Conservation (phyloP, 2,888 invertebrate genomes). For the Microctonus hyperodae region DNA sequence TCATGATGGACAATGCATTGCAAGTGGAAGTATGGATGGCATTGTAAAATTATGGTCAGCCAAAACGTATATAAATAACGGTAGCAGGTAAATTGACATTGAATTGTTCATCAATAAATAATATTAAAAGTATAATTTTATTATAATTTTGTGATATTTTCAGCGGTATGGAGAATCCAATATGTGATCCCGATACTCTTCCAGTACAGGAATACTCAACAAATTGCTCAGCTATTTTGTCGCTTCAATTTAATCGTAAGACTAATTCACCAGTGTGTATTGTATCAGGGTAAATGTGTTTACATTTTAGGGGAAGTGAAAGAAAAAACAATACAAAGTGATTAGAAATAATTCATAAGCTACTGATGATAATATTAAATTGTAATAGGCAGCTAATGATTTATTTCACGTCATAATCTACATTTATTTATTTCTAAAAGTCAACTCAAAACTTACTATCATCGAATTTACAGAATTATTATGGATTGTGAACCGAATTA, state of each 20-base stretch:
- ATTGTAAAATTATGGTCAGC: conserved; percentile 58
- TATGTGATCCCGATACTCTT: conserved; percentile 41
- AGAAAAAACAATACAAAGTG: neutral
- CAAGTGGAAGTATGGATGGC: conserved; percentile 59
- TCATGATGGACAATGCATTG: conserved; percentile 59
- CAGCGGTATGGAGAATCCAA: conserved; percentile 50
- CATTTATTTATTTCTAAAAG: neutral
- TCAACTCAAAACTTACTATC: neutral
- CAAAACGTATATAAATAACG: conserved; percentile 49
- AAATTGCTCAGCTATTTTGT: conserved; percentile 59
- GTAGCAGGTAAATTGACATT: conserved; percentile 46
- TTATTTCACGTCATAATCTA: neutral
- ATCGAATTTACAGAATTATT: neutral
- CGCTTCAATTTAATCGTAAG: conserved; percentile 57
- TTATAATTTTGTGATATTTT: conserved; percentile 37
- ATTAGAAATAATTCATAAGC: conserved; percentile 12
- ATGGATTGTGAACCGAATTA: neutral
- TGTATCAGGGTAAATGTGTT: conserved; percentile 47
- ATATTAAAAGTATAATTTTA: neutral
- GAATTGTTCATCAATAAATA: neutral
- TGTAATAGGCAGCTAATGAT: conserved; percentile 1
- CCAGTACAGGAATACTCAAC: conserved; percentile 52
- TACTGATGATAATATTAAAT: neutral
- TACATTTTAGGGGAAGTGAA: neutral
- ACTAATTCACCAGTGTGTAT: conserved; percentile 59